Conservation (phyloP, 2,888 invertebrate genomes). For the Drosophila anomalata region DNA sequence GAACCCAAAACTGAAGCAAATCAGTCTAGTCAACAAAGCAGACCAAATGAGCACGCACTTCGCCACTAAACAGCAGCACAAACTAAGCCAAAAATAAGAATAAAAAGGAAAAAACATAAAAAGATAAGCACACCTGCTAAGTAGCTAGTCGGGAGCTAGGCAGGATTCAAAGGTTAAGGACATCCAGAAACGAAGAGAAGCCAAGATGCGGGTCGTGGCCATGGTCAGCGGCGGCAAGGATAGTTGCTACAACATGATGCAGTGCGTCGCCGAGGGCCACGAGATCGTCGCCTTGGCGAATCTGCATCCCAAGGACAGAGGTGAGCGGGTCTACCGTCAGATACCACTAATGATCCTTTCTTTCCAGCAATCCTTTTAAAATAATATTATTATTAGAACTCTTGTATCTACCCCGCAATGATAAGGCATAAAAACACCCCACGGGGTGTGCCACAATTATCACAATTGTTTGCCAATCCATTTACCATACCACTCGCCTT, state of each 20-base stretch:
- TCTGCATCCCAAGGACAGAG: conserved; percentile 93
- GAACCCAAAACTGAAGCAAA: conserved; percentile 17
- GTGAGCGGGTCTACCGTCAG: conserved; percentile 83
- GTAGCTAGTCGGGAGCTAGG: not conserved
- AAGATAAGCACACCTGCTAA: not conserved
- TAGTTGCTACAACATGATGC: conserved; percentile 99
- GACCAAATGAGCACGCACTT: conserved; percentile 63
- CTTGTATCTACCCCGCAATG: too few relatives aligned
- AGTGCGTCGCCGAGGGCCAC: conserved; percentile 98
- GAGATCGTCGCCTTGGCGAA: conserved; percentile 97
- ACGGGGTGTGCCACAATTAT: conserved; percentile 7
- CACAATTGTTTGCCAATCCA: conserved; percentile 12
- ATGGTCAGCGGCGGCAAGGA: conserved; percentile 99
- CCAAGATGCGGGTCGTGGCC: conserved; percentile 92
- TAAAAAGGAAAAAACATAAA: conserved; percentile 23
- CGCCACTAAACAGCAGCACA: conserved; percentile 42
- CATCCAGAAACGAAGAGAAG: not conserved
- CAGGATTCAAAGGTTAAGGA: not conserved
- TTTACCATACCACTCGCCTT: conserved; percentile 15
- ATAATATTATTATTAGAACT: not conserved
- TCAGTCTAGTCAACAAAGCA: conserved; percentile 72
- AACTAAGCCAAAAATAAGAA: conserved; percentile 48
- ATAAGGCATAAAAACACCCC: not conserved
- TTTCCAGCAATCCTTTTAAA: too few relatives aligned
- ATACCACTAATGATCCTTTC: too few relatives aligned